Conservation (phyloP, 2,113 vertebrate genomes). For the Lagenorhynchus albirostris region DNA sequence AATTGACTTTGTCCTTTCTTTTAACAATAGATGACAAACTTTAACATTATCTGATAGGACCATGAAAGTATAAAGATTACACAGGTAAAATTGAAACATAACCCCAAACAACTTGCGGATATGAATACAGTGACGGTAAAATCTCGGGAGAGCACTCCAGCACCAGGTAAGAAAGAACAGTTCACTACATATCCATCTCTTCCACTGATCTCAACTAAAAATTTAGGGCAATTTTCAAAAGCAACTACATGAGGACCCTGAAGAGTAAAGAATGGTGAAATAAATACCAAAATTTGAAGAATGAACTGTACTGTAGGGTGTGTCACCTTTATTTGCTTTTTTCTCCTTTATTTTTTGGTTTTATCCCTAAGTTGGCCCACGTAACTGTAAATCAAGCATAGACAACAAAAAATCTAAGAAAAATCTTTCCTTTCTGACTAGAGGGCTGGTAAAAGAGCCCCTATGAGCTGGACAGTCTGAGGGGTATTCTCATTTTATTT, state of each 20-base stretch:
- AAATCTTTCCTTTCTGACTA: neutral
- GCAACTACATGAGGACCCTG: neutral
- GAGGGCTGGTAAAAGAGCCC: neutral
- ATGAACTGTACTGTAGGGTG: rapidly evolving
- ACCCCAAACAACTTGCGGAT: neutral
- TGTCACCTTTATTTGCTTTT: neutral
- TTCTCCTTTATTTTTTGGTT: neutral
- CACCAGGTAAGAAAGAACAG: neutral
- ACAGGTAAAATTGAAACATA: neutral
- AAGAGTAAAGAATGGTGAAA: neutral
- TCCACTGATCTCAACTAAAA: neutral
- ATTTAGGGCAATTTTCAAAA: neutral
- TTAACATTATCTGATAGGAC: neutral
- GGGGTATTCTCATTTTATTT: neutral
- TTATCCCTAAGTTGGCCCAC: neutral
- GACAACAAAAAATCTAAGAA: neutral
- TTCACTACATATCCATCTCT: neutral
- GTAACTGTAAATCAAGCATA: neutral
- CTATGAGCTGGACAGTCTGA: neutral
- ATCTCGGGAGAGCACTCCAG: neutral
- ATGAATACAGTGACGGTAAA: neutral
- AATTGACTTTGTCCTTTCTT: neutral
- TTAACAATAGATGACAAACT: neutral
- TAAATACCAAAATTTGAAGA: neutral
- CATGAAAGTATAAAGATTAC: neutral